These are phyloP conservation scores for Cecidostiba fungosa DNA, from an alignment of 2,888 invertebrate species.

Conservation along the genomic window DNA sequence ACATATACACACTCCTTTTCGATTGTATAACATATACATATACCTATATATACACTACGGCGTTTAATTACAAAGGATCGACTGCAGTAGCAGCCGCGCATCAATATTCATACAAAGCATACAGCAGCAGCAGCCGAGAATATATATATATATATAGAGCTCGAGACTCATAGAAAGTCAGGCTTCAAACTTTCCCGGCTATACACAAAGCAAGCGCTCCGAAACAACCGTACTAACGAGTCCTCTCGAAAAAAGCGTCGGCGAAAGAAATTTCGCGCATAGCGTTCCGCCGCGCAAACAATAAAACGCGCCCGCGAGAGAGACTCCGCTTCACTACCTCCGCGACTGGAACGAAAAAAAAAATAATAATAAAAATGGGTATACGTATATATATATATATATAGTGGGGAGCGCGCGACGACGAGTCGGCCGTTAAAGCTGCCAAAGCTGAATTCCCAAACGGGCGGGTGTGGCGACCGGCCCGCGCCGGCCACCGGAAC, in stretches of 20 bases:
- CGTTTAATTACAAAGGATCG: constrained; percentile 6
- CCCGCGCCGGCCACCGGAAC: constrained; percentile 78
- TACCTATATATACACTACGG: background rate
- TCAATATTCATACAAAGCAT: background rate
- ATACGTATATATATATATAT: background rate
- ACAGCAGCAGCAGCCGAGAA: background rate
- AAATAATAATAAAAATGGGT: background rate
- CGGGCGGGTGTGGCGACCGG: constrained; percentile 80
- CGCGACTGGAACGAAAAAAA: background rate
- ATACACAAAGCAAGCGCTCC: background rate
- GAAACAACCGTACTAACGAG: constrained; percentile 1
- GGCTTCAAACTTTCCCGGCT: background rate
- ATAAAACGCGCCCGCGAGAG: background rate
- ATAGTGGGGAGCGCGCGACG: constrained; percentile 66
- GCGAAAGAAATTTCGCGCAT: background rate
- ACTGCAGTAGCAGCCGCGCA: background rate
- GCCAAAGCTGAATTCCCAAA: constrained; percentile 77
- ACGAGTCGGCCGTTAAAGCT: constrained; percentile 66
- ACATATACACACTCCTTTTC: background rate
- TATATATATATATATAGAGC: no score
- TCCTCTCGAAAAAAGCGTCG: constrained; percentile 12
- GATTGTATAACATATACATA: background rate
- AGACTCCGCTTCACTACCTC: background rate
- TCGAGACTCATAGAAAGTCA: background rate
- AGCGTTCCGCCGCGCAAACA: background rate